Evolutionary conservation across 1,140 invertebrate genomes (phyloP), one percentile per base, ranked within the genome.

Genomic region (Ceratitis capitata): DNA sequence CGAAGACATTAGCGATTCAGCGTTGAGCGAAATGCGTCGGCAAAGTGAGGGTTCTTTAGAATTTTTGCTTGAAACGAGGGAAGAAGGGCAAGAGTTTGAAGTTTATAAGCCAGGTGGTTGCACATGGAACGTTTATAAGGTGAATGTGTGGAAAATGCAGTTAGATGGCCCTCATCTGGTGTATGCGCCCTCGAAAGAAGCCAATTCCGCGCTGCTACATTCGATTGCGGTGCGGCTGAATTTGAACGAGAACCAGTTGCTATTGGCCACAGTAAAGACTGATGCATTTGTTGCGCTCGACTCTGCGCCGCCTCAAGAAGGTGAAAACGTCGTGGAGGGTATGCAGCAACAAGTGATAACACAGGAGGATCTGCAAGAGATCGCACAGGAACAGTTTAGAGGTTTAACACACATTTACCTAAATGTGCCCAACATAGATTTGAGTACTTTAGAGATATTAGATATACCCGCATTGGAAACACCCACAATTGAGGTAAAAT

Each of bases 21-120:
- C 91, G 12, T 39, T 91, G 23, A 93, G 93, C 51, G 85, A 86
- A 32, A 51, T 86, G 9, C 85, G 89, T 69, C 85, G 87, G 26
- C 86, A 87, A 29, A 64, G 85, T 0, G 86, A 88, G 39, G 91
- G 89, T 42, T 86, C 86, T 39, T 82, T 91, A 32, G 95, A 95
- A 87, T 93, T 96, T 64, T 92, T 96, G 26, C 89, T 97, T 86
- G 96, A 97, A 92, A 94, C 95, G 85, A 93, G 93, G 58, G 89
- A 93, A 32, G 93, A 95, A 86, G 94, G 95, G 89, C 93, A 94
- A 87, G 88, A 93, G 86, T 97, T 96, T 89, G 93, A 95, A 87
- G 92, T 92, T 9, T 96, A 96, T 89, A 92, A 93, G 88, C 93
- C 93, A 83, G 94, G 94, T 88, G 95, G 95, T 93, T 91, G 95